Percentiles rank a stretch among this genome's conserved stretches.
Conservation (phyloP, 2,888 invertebrate genomes). For the Phaonia tiefii region DNA sequence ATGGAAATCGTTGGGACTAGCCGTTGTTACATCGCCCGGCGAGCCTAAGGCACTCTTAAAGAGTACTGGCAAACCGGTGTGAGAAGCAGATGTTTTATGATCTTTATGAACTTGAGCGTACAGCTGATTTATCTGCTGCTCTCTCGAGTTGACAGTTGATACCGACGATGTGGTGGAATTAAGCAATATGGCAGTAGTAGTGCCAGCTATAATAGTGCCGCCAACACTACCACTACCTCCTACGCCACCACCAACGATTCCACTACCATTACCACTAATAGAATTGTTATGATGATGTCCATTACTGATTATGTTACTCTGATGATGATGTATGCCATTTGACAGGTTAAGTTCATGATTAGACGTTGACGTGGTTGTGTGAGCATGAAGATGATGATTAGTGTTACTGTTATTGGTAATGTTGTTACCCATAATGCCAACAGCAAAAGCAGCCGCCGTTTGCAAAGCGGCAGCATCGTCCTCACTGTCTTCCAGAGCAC, state of each 20-base stretch:
- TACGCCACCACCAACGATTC: conserved; percentile 38
- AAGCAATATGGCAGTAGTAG: conserved; percentile 77
- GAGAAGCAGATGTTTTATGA: conserved; percentile 74
- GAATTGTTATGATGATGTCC: conserved; percentile 66
- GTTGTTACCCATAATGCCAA: conserved; percentile 46
- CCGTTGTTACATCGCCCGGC: conserved; percentile 70
- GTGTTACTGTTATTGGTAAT: conserved; percentile 50
- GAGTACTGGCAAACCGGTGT: conserved; percentile 77
- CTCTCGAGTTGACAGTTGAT: conserved; percentile 72
- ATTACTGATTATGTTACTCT: conserved; percentile 72
- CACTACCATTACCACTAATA: conserved; percentile 37
- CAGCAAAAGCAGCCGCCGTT: conserved; percentile 48
- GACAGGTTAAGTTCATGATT: conserved; percentile 78
- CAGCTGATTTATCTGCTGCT: conserved; percentile 80
- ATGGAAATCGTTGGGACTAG: conserved; percentile 75
- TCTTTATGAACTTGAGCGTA: conserved; percentile 83
- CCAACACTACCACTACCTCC: conserved; percentile 41
- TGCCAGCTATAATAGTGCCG: conserved; percentile 72
- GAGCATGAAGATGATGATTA: conserved; percentile 51
- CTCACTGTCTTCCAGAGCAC: conserved; percentile 77
- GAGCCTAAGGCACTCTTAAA: conserved; percentile 76
- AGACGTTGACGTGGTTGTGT: conserved; percentile 66
- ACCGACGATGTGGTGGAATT: conserved; percentile 68
- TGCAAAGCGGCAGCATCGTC: conserved; percentile 69
- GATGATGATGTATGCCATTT: conserved; percentile 75